phyloP scores from a whole-genome alignment of 2,888 invertebrate species.

The Yponomeuta plumbellus region DNA sequence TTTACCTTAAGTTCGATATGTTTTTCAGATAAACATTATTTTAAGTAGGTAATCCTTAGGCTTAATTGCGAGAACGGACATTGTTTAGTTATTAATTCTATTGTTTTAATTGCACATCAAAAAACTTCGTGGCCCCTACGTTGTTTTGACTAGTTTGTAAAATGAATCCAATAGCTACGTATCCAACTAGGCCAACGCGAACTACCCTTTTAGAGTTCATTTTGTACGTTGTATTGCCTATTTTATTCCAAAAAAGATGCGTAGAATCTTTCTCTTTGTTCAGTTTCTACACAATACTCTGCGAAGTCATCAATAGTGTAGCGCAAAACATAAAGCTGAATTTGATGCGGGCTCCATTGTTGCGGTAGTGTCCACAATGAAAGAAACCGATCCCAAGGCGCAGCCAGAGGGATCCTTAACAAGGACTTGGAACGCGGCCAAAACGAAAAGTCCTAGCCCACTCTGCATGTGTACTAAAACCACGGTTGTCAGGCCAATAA shows the following conservation, averaged over 20 bases:
- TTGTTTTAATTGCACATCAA: too few relatives aligned
- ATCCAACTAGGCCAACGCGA: neutral
- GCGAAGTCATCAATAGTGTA: neutral
- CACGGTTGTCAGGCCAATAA: neutral
- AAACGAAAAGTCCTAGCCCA: constrained; percentile 43
- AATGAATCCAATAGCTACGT: too few relatives aligned
- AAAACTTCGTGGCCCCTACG: too few relatives aligned
- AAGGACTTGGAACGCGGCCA: constrained; percentile 66
- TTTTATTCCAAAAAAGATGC: neutral
- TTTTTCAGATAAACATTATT: too few relatives aligned
- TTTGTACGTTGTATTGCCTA: too few relatives aligned
- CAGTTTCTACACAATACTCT: neutral
- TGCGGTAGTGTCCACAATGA: constrained; percentile 42
- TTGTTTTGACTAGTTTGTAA: too few relatives aligned
- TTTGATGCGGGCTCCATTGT: constrained; percentile 11
- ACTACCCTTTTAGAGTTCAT: neutral
- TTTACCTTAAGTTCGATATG: too few relatives aligned
- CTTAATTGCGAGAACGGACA: too few relatives aligned
- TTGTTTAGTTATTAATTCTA: too few relatives aligned
- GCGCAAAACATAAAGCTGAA: neutral
- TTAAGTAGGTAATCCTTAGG: too few relatives aligned
- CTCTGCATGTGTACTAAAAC: constrained; percentile 2
- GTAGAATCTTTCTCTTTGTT: neutral
- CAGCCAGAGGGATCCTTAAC: constrained; percentile 63
- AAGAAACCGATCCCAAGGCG: constrained; percentile 53